Conservation (phyloP, 2,888 invertebrate genomes). For the Halocaridina rubra region DNA sequence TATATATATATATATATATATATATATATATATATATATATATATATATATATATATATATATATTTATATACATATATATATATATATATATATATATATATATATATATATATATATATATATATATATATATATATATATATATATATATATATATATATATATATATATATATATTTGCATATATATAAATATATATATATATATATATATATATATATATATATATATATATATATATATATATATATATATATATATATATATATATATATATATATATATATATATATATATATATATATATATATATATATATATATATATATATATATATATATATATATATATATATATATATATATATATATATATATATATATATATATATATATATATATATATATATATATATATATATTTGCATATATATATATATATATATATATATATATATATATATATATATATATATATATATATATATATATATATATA, state of each 20-base stretch:
- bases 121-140: background rate
- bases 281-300: background rate
- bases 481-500: background rate
- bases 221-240: background rate
- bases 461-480: background rate
- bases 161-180: background rate
- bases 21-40: slow-evolving; percentile 8
- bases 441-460: background rate
- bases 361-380: background rate
- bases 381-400: background rate
- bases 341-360: background rate
- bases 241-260: background rate
- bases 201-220: background rate
- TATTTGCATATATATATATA: background rate
- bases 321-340: background rate
- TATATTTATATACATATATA: background rate
- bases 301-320: background rate
- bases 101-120: background rate
- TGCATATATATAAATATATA: background rate
- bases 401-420: background rate
- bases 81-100: background rate
- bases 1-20: background rate
- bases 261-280: slow-evolving; percentile 8
- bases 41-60: background rate
- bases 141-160: background rate